Base-by-base conservation (phyloP, 2,113 vertebrate genomes). In the Albula glossodonta region DNA sequence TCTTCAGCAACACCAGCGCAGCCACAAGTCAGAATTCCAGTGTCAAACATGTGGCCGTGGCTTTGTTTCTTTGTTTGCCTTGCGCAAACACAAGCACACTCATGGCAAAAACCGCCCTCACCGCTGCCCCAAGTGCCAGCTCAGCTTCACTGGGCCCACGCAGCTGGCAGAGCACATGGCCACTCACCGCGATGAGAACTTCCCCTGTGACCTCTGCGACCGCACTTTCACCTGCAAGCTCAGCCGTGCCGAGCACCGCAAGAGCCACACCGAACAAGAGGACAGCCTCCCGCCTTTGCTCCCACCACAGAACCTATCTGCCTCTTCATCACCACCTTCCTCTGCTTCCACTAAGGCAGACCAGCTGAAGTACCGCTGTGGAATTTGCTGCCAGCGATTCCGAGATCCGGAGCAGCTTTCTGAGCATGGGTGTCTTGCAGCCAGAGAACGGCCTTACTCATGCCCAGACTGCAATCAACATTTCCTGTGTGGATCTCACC, bases 151-250 rank as follows among this genome's bases (percentile, higher is more conserved):
- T 1, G 91, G 92, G 19, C 90, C 90, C 8, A 86, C 86, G 10
- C 90, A 95, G 82, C 89, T 96, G 50, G 92, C 92, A 66, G 95
- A 96, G 51, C 96, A 96, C 87, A 94, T 95, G 93, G 91, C 90
- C 10, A 94, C 88, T 2, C 95, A 96, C 82, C 90, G 93, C 11
- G 94, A 95, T 81, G 95, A 96, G 60, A 95, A 93, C 88, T 96
- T 96, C 84, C 96, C 96, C 3, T 96, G 96, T 87, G 95, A 96
- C 78, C 93, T 96, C 82, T 96, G 96, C 87, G 93, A 92, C 84
- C 86, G 85, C 79, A 92, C 92, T 6, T 96, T 96, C 88, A 89
- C 81, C 56, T 95, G 94, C 66, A 96, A 95, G 86, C 92, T 88
- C 41, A 95, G 93, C 80, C 90, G 95, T 89, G 94, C 88, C 10